Evolutionary conservation across 2,888 invertebrate genomes (phyloP), one percentile per base, ranked within the genome.

Genomic region (Xylota segnis): DNA sequence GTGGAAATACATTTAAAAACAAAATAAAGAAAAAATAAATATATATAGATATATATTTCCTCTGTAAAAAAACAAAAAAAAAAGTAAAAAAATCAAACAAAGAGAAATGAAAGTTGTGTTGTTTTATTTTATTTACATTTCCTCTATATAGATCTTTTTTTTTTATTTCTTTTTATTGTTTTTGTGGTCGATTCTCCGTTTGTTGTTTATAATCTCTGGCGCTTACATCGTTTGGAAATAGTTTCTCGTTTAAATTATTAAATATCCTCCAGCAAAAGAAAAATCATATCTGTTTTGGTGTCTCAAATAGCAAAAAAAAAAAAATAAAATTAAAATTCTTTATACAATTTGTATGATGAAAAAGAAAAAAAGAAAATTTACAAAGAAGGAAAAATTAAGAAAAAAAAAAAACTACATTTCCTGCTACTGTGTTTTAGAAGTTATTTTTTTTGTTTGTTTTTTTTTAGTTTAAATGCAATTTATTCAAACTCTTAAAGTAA

Each of bases 211-310:
- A 90, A 89, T 89, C 88, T 89, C 88, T 88, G 89, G 89, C 88
- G 88, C 79, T 87, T 71, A 81, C 59, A 88, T 88, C 82, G 88
- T 89, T 89, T 90, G 89, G 88, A 88, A 89, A 89, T 87, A 78
- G 47, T 54, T 70, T 83, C 18, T 58, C 18, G 37, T 68, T 61
- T 56, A 9, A 54, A 2, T 29, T 45, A 63, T 47, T 63, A 78
- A 72, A 70, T 81, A 77, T 77, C 71, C 74, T 83, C 61, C 23
- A 76, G 54, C 47, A 77, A 75, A 81, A 59, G 82, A 58, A 81
- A 63, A 50, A 37, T 74, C 61, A 90, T 90, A 90, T 91, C 91
- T 92, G 92, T 92, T 92, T 92, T 92, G 92, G 92, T 92, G 92
- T 92, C 91, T 89, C 83, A 83, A 72, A 68, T 84, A 88, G 83